phyloP scores from a whole-genome alignment of 2,888 invertebrate species.

The Watsonalla cultraria region DNA sequence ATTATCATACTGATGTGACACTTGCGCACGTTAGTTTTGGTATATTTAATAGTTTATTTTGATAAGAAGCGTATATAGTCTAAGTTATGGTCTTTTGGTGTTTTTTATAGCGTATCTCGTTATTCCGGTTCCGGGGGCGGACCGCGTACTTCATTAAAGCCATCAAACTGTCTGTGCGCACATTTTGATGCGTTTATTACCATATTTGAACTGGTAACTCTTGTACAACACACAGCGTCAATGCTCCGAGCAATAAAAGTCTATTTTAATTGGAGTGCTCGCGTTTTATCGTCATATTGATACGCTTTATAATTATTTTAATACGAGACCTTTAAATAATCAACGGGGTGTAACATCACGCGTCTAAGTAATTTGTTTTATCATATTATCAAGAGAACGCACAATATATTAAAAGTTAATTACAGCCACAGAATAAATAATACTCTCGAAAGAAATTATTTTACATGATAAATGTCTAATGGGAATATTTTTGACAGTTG shows the following conservation, averaged over 20 bases:
- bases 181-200: conserved; percentile 58
- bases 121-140: conserved; percentile 34
- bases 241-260: conserved; percentile 50
- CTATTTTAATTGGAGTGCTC: conserved; percentile 60
- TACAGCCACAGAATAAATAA: not conserved
- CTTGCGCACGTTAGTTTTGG: conserved; percentile 52
- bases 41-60: conserved; percentile 39
- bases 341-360: conserved; percentile 21
- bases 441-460: not conserved
- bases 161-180: conserved; percentile 30
- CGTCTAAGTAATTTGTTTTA: not conserved
- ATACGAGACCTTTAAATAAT: conserved; percentile 26
- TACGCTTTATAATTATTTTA: conserved; percentile 50
- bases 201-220: conserved; percentile 49
- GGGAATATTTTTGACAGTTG: not conserved
- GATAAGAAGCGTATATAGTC: conserved; percentile 8
- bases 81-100: conserved; percentile 30
- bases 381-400: not conserved
- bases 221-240: conserved; percentile 45
- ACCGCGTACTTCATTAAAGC: conserved; percentile 28
- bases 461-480: not conserved
- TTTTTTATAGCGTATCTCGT: conserved; percentile 40
- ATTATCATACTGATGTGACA: conserved; percentile 70
- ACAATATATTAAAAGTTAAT: not conserved
- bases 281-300: conserved; percentile 56